Percentiles rank a stretch among this genome's conserved stretches.
Evolutionary conservation across 2,888 invertebrate genomes (phyloP).

Genomic region (Noctua janthe): DNA sequence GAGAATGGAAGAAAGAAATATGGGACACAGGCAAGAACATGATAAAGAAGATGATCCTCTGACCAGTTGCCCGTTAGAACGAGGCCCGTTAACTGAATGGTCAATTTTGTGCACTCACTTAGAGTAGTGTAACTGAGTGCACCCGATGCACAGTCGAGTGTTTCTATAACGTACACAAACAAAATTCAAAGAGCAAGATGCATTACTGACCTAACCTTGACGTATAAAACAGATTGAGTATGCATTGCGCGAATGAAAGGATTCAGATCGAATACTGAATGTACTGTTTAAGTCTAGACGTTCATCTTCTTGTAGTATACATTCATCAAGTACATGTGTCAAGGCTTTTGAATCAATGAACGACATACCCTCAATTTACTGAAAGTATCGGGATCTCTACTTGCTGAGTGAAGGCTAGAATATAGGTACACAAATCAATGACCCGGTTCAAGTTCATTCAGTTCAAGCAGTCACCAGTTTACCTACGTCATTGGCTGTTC

Average conservation of each 20-base stretch:
- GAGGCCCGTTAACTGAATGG: no score
- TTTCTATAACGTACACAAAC: slow-evolving; percentile 22
- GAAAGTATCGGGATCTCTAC: not conserved
- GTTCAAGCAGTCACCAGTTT: slow-evolving; percentile 37
- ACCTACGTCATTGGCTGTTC: slow-evolving; percentile 30
- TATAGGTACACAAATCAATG: not conserved
- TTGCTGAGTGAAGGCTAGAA: not conserved
- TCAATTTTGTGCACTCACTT: not conserved
- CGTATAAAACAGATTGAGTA: not conserved
- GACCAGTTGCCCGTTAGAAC: not conserved
- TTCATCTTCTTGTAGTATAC: not conserved
- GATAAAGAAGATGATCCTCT: not conserved
- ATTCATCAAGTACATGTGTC: not conserved
- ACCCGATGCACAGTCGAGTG: slow-evolving; percentile 16
- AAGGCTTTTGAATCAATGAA: not conserved
- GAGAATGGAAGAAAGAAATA: not conserved
- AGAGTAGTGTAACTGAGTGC: not conserved
- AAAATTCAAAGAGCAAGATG: slow-evolving; percentile 19
- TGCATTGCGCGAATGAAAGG: not conserved
- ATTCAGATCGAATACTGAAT: not conserved
- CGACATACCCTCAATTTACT: not conserved
- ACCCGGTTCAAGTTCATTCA: slow-evolving; percentile 46
- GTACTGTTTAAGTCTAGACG: not conserved
- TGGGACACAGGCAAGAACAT: not conserved
- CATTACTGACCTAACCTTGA: slow-evolving; percentile 36